Evolutionary conservation across 2,113 vertebrate species (phyloP).

Genomic region (Poeciliopsis retropinna): DNA sequence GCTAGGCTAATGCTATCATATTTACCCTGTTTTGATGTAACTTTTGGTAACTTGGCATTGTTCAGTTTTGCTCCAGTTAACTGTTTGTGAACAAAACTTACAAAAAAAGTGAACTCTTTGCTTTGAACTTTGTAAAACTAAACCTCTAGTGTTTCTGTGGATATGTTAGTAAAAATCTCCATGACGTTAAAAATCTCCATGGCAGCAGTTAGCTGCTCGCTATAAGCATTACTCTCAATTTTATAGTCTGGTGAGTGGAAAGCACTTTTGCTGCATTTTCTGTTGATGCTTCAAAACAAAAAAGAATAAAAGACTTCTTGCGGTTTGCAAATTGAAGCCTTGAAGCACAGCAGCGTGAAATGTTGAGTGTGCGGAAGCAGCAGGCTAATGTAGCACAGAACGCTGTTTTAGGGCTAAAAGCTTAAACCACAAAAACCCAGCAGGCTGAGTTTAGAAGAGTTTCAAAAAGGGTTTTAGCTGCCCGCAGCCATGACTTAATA

Average conservation of each 20-base stretch:
- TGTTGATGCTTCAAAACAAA: conserved; percentile 15
- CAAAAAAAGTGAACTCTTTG: too few species aligned
- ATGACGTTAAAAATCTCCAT: not conserved
- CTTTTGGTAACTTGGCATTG: not conserved
- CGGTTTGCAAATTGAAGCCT: conserved; percentile 35
- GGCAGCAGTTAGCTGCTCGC: not conserved
- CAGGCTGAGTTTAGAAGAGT: not conserved
- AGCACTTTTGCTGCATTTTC: conserved; percentile 19
- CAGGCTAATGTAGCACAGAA: conserved; percentile 4
- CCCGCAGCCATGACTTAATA: not conserved
- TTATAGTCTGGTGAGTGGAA: not conserved
- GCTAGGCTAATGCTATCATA: not conserved
- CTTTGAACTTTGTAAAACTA: too few species aligned
- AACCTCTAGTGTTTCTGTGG: too few species aligned
- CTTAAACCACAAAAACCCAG: not conserved
- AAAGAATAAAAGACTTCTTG: conserved; percentile 32
- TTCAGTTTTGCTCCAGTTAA: not conserved
- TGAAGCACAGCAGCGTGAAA: conserved; percentile 2
- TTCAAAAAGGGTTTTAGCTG: not conserved
- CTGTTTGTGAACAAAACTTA: not conserved
- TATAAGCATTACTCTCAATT: not conserved
- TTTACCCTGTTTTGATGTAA: not conserved
- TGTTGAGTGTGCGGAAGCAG: conserved; percentile 8
- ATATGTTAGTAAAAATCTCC: not conserved
- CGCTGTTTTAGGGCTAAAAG: not conserved